Evolutionary conservation across 1,140 invertebrate species (phyloP).

Genomic region (Idris sp.): DNA sequence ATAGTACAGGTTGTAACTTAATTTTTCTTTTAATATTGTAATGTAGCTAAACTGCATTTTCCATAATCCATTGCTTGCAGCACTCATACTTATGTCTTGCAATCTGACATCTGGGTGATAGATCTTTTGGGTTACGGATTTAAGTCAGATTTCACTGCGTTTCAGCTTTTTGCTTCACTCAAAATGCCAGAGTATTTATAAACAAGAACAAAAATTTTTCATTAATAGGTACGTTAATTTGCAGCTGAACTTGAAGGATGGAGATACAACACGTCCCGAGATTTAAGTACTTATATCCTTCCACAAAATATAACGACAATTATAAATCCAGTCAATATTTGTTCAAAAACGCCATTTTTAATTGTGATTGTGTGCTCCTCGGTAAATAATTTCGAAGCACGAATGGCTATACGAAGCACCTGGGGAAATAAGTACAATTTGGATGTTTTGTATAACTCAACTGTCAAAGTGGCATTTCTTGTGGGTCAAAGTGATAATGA

Average conservation of each 20-base stretch:
- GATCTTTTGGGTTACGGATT: no score
- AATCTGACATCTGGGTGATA: conserved; percentile 12
- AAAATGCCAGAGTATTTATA: neutral
- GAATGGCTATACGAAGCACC: conserved; percentile 87
- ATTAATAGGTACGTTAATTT: conserved; percentile 64
- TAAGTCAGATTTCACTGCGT: neutral
- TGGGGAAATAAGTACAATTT: conserved; percentile 86
- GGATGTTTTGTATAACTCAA: conserved; percentile 72
- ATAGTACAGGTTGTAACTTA: no score
- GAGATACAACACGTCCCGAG: conserved; percentile 84
- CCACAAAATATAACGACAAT: conserved; percentile 84
- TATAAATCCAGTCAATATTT: conserved; percentile 81
- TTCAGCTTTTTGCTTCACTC: conserved; percentile 22
- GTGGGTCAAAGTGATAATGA: conserved; percentile 80
- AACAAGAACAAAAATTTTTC: no score
- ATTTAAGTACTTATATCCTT: conserved; percentile 84
- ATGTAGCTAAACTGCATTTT: conserved; percentile 21
- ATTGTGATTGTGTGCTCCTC: conserved; percentile 87
- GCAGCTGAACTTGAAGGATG: conserved; percentile 83
- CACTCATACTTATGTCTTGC: conserved; percentile 5
- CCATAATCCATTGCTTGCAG: conserved; percentile 19
- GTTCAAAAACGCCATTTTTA: conserved; percentile 80
- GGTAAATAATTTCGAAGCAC: conserved; percentile 82
- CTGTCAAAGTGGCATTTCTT: conserved; percentile 79
- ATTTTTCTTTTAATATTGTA: no score